phyloP scores from a whole-genome alignment of 1,140 invertebrate species.

The Monomorium pharaonis region DNA sequence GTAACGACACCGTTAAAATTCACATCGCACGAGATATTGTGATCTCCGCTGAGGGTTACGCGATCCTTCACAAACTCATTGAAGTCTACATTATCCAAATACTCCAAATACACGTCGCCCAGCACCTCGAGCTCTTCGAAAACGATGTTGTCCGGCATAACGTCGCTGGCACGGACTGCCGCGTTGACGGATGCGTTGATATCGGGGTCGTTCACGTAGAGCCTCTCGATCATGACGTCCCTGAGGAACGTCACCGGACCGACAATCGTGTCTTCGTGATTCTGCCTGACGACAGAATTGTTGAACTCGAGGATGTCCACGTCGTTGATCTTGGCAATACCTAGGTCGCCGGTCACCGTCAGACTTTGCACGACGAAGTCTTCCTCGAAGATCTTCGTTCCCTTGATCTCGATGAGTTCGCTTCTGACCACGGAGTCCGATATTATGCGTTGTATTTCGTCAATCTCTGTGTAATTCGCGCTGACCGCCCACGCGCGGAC shows the following conservation, averaged over 20 bases:
- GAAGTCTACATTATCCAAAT: constrained; percentile 73
- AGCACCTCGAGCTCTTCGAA: constrained; percentile 72
- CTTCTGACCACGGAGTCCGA: constrained; percentile 67
- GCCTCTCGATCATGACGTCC: constrained; percentile 60
- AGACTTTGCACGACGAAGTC: constrained; percentile 54
- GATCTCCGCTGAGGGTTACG: constrained; percentile 69
- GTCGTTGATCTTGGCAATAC: constrained; percentile 68
- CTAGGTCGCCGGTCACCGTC: constrained; percentile 48
- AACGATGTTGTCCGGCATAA: constrained; percentile 65
- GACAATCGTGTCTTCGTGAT: constrained; percentile 62
- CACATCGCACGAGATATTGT: constrained; percentile 69
- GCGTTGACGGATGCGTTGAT: constrained; percentile 62
- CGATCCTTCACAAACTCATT: constrained; percentile 71
- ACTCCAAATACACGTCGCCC: constrained; percentile 60
- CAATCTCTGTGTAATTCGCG: constrained; percentile 24
- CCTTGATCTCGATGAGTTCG: constrained; percentile 59
- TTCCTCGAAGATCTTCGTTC: constrained; percentile 69
- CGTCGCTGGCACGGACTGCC: constrained; percentile 36
- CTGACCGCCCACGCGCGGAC: constrained; percentile 30
- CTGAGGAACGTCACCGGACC: constrained; percentile 64
- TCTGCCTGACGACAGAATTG: constrained; percentile 66
- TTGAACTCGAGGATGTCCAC: constrained; percentile 71
- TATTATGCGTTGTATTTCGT: constrained; percentile 66
- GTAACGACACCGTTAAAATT: constrained; percentile 71
- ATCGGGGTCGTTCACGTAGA: constrained; percentile 57